Conservation (phyloP, 2,113 vertebrate species). For the Spea multiplicata region DNA sequence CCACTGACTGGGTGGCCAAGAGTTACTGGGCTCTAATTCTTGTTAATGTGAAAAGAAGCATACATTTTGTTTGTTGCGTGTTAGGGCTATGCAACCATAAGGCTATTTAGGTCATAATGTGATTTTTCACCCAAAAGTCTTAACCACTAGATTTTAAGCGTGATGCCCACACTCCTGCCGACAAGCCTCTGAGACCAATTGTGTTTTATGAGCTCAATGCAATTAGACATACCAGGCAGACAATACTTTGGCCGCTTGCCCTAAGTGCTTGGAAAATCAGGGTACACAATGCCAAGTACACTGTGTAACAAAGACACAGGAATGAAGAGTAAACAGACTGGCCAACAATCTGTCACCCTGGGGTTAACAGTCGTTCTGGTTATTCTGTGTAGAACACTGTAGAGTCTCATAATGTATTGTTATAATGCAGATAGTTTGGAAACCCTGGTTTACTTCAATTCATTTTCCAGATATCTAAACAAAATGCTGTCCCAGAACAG, state of each 20-base stretch:
- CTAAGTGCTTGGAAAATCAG: conserved; percentile 56
- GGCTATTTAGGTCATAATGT: background rate
- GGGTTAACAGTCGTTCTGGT: conserved; percentile 53
- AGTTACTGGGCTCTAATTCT: too few species aligned
- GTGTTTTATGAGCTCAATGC: conserved; percentile 40
- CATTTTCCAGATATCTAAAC: conserved; percentile 8
- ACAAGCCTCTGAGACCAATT: conserved; percentile 30
- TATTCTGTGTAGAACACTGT: conserved; percentile 44
- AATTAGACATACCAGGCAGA: conserved; percentile 50
- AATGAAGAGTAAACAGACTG: conserved; percentile 45
- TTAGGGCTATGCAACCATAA: background rate
- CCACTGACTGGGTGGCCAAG: too few species aligned
- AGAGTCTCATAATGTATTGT: conserved; percentile 23
- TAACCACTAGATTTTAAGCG: background rate
- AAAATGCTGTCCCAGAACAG: background rate
- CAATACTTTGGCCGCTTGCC: conserved; percentile 51
- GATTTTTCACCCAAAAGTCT: conserved; percentile 1
- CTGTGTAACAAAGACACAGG: conserved; percentile 56
- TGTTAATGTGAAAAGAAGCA: too few species aligned
- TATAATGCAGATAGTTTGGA: background rate
- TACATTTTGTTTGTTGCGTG: background rate
- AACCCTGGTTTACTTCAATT: background rate
- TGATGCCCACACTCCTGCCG: conserved; percentile 11
- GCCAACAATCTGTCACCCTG: conserved; percentile 57
- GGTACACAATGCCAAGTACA: conserved; percentile 51